Evolutionary conservation across 2,888 invertebrate species (phyloP), one percentile per base, ranked within the genome.

Genomic region (Creontiades dilutus): DNA sequence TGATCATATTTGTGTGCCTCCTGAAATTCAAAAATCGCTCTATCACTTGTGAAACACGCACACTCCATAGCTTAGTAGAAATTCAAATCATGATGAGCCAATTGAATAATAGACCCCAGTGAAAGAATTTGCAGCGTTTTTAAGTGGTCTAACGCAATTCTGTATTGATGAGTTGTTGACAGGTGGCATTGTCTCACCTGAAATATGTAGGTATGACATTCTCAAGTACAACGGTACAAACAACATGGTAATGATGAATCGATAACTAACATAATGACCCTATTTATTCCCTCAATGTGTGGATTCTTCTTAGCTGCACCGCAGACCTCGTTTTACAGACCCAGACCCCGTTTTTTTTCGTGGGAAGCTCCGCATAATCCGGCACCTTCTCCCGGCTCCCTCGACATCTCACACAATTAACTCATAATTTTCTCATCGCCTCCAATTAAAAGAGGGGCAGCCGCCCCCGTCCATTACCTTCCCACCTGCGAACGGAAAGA

Each of bases 291-390:
- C 19, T 61, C 61, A 37, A 37, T 23, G n/a, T 27, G 19, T 68
- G 68, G 23, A 68, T 68, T 68, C 19, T 37, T 7, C 68, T 68
- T 0, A 23, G 19, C 68, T 68, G 68, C 23, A 23, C 23, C 68
- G 27, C 68, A 68, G 68, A 68, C 68, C 68, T 23, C 68, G 61
- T 61, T 61, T 61, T 61, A 61, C 61, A 61, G 61, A 61, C 61
- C 61, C n/a, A 61, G 61, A 61, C 61, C 61, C n/a, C 61, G 68
- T 68, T 68, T 23, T 68, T 68, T 23, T 68, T 23, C 23, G 68
- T 68, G 68, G 23, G 68, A 68, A 68, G 23, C 23, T 13, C 68
- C 52, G 52, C 52, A 52, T 52, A 52, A 52, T 52, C 52, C 68
- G 13, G 23, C 68, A 68, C 68, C n/a, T 68, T 68, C 23, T 23